Conservation (phyloP, 92 coral and sea anemone species). For the Ricordea florida region DNA sequence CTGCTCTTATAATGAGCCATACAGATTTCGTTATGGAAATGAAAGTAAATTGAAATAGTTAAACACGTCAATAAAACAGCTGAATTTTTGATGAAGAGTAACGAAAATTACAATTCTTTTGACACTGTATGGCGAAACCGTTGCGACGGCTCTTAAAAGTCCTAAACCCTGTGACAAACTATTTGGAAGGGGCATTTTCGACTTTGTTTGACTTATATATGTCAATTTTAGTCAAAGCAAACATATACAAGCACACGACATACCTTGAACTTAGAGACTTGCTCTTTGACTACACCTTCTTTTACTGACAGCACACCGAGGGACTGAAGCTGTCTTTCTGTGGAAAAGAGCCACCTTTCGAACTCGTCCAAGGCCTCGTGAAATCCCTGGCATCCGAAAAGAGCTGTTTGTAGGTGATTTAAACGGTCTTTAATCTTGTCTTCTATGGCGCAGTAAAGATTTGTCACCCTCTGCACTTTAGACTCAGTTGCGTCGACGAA, state of each 20-base stretch:
- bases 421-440: slow-evolving; percentile 79
- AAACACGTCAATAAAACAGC: too few relatives aligned
- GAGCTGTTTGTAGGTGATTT: slow-evolving; percentile 70
- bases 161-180: too few relatives aligned
- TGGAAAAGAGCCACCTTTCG: slow-evolving; percentile 86
- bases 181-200: too few relatives aligned
- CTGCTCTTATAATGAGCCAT: too few relatives aligned
- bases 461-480: slow-evolving; percentile 79
- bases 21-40: too few relatives aligned
- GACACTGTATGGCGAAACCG: too few relatives aligned
- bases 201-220: too few relatives aligned
- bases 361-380: slow-evolving; percentile 83
- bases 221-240: too few relatives aligned
- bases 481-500: slow-evolving; percentile 76
- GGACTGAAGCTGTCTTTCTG: slow-evolving; percentile 75
- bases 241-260: neutral
- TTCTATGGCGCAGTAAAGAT: slow-evolving; percentile 68
- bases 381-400: slow-evolving; percentile 79
- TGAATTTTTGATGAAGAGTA: too few relatives aligned
- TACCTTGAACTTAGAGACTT: slow-evolving; percentile 82
- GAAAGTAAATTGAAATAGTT: too few relatives aligned
- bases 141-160: too few relatives aligned
- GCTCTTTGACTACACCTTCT: slow-evolving; percentile 83
- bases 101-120: too few relatives aligned
- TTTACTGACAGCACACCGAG: slow-evolving; percentile 82